Evolutionary conservation across 2,888 invertebrate genomes (phyloP), one percentile per base, ranked within the genome.

Genomic region (Meloe dianella): DNA sequence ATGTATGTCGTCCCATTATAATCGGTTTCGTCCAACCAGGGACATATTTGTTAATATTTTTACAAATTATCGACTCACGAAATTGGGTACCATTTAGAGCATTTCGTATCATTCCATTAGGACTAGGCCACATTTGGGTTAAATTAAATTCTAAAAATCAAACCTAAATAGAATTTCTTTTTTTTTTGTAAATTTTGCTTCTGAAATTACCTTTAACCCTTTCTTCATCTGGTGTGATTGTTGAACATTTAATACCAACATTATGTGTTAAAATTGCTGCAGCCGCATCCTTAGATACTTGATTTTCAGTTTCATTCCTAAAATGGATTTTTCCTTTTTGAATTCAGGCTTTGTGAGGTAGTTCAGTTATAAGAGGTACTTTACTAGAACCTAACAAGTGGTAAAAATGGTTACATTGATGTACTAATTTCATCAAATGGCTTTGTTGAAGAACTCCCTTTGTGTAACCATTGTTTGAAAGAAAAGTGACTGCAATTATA

Each of bases 161-260:
- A 47, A 20, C 17, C 1, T 0, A 20, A 47, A 20, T 2, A 20
- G n/a, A 35, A 7, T 30, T 22, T 38, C 14, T 32, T 30, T 22
- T 51, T 54, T 32, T 27, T 38, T 3, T n/a, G n/a, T 4, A 30
- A n/a, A 20, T 32, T 63, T 12, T 47, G n/a, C 62, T n/a, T 30
- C 9, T 32, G n/a, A 61, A 60, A 67, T 71, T 77, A 93, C 93
- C 93, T 89, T 93, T 89, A n/a, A 94, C 93, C 79, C 94, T 86
- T 74, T 89, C 89, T 80, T 95, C 95, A 82, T 95, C 95, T 9
- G 95, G 95, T 2, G 95, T 95, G 76, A 95, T 95, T 64, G 95
- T 96, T 65, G 95, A 95, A 82, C 95, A 95, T 84, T 94, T 95
- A 82, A 95, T 92, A 61, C 94, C 95, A 4, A 95, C 95, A 82